Conservation (phyloP, 2,797 vertebrate species). For the Pseudochirops corinnae region DNA sequence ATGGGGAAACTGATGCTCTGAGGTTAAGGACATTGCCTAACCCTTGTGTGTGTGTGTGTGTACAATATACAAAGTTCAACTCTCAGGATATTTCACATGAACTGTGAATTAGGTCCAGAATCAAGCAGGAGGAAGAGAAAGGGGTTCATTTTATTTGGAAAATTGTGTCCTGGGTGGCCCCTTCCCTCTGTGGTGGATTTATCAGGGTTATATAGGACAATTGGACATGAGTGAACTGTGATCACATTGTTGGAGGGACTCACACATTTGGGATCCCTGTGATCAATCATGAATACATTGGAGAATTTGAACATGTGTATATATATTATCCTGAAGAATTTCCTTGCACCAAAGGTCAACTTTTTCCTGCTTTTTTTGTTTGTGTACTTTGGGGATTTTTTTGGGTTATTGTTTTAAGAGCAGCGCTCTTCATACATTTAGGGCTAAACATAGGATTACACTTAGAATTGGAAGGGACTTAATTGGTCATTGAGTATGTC, state of each 20-base stretch:
- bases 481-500: no score
- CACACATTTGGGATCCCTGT: neutral
- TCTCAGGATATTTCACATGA: no score
- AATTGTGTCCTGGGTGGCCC: no score
- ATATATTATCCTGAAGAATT: neutral
- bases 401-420: neutral
- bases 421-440: neutral
- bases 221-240: no score
- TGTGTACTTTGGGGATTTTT: neutral
- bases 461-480: neutral
- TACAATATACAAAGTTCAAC: no score
- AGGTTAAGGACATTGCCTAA: neutral
- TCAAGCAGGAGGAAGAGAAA: no score
- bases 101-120: no score
- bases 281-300: neutral
- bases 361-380: neutral
- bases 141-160: no score
- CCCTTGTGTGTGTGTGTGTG: no score
- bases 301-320: neutral
- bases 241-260: neutral
- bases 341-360: neutral
- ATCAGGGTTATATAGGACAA: no score
- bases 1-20: no score
- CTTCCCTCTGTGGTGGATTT: no score
- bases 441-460: neutral